Evolutionary conservation across 2,797 vertebrate species (phyloP).

Genomic region (Rhodeus uyekii): DNA sequence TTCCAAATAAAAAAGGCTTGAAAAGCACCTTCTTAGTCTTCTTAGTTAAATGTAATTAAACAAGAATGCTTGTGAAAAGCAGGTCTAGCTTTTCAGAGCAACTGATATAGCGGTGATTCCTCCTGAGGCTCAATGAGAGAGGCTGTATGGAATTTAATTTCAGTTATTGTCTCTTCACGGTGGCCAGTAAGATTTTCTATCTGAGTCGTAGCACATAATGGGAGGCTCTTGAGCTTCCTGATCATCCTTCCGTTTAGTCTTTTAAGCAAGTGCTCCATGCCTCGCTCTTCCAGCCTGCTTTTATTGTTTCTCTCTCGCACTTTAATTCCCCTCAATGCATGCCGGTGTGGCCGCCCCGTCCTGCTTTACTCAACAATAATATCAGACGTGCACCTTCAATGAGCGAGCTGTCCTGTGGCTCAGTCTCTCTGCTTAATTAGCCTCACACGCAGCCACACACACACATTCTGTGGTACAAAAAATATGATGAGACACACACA

Average conservation of each 20-base stretch:
- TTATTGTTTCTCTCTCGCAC: conserved; percentile 52
- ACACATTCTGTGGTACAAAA: conserved; percentile 6
- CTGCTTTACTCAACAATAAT: conserved; percentile 51
- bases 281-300: conserved; percentile 42
- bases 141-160: conserved; percentile 60
- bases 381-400: conserved; percentile 55
- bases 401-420: conserved; percentile 50
- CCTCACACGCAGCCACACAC: conserved; percentile 17
- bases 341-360: conserved; percentile 33
- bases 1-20: conserved; percentile 6
- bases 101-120: conserved; percentile 10
- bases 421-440: conserved; percentile 58
- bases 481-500: conserved; percentile 20
- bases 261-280: conserved; percentile 51
- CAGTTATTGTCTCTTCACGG: conserved; percentile 51
- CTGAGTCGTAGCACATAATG: conserved; percentile 49
- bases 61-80: conserved; percentile 23
- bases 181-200: conserved; percentile 41
- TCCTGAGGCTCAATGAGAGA: conserved; percentile 41
- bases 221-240: conserved; percentile 44
- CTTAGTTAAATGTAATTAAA: conserved; percentile 42
- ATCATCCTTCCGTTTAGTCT: conserved; percentile 55
- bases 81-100: conserved; percentile 28
- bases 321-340: conserved; percentile 55
- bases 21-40: conserved; percentile 46